Conservation (phyloP, 2,888 invertebrate species). For the Apotomis turbidana region DNA sequence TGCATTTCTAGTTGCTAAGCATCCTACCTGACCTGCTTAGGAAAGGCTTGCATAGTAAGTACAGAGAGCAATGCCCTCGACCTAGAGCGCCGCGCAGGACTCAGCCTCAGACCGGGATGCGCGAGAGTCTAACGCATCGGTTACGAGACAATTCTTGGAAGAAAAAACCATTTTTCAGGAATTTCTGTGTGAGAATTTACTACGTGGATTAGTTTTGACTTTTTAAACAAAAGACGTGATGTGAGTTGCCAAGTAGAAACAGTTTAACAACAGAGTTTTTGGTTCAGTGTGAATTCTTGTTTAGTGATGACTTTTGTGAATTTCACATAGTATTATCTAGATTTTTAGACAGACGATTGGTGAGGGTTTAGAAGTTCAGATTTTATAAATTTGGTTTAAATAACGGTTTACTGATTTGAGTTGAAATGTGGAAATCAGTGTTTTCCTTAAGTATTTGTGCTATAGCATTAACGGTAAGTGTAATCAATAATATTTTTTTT, state of each 20-base stretch:
- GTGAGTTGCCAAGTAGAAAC: no score
- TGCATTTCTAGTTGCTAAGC: constrained; percentile 20
- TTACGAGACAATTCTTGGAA: background rate
- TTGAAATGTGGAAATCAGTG: constrained; percentile 31
- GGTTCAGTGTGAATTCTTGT: no score
- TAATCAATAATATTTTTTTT: no score
- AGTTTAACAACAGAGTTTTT: no score
- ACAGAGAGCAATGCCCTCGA: constrained; percentile 68
- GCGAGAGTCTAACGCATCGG: constrained; percentile 15
- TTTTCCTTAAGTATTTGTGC: constrained; percentile 16
- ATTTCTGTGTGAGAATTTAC: background rate
- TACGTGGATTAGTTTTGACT: background rate
- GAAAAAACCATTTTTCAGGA: background rate
- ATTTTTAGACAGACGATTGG: background rate
- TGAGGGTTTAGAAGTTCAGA: background rate
- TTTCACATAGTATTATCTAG: no score
- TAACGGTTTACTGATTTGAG: background rate
- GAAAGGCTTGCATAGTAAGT: constrained; percentile 17
- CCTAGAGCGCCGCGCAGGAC: constrained; percentile 53
- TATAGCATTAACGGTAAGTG: constrained; percentile 29
- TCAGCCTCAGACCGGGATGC: constrained; percentile 33
- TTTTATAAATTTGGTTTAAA: background rate
- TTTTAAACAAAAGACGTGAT: background rate
- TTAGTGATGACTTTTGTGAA: no score
- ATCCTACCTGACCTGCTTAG: constrained; percentile 33